Base-by-base conservation (phyloP, 2,113 vertebrate species). In the Craseonycteris thonglongyai region DNA sequence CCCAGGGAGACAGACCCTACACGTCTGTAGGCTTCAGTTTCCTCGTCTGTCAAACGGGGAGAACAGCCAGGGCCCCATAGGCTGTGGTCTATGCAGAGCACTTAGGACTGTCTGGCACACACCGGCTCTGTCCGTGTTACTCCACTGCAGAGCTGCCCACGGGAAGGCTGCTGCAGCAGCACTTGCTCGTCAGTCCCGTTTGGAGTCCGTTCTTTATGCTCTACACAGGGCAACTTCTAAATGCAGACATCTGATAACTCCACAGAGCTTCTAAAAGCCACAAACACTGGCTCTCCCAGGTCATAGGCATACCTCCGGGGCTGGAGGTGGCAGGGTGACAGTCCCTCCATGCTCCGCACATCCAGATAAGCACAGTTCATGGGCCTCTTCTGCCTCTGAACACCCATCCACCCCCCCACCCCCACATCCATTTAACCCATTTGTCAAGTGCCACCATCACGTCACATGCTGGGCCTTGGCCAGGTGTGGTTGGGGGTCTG, bases 81-180 rank as follows among this genome's bases (percentile, higher is more conserved):
- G 22, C 2, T 5, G 3, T 22, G 6, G 19, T 14, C 4, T 1
- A 2, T 15, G 22, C 6, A 1, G 6, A 26, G 74, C 28, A 4
- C 56, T 15, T 3, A 14, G 38, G 28, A 22, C 26, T 21, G 3
- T 15, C 81, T 1, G 1, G 33, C 45, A 8, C 5, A 0, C 3
- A 2, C 13, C 24, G 33, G 1, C 49, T 38, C 2, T 0, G 35
- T 4, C 71, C 28, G 9, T 24, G 2, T 3, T 21, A 14, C 1
- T 9, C 49, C 61, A 51, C 6, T 26, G 14, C 42, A 5, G 47
- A 24, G n/a, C n/a, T n/a, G n/a, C n/a, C n/a, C n/a, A n/a, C n/a
- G n/a, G n/a, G n/a, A n/a, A n/a, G n/a, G n/a, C n/a, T n/a, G n/a
- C n/a, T n/a, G 40, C 42, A 33, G 47, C 40, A 15, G 1, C 38